These are phyloP conservation scores for Melanostoma scalare DNA, from an alignment of 2,888 invertebrate genomes.

Conservation along the genomic window DNA sequence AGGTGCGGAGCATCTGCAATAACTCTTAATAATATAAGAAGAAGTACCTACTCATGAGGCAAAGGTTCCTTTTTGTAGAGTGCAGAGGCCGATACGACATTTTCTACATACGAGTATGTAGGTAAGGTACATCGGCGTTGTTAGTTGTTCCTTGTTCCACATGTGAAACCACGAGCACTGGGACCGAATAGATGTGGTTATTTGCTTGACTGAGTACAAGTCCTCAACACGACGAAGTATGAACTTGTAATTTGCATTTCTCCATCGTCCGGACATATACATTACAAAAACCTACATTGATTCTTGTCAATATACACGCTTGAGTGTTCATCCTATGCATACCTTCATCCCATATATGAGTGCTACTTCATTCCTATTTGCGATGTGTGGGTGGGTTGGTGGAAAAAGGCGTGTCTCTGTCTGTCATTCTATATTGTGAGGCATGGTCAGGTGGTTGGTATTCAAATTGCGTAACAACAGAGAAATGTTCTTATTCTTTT, in stretches of 20 bases:
- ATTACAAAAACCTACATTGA: constrained; percentile 53
- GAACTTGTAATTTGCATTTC: constrained; percentile 59
- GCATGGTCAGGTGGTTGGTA: constrained; percentile 57
- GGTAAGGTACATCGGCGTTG: constrained; percentile 21
- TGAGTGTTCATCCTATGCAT: constrained; percentile 23
- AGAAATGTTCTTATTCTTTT: constrained; percentile 11
- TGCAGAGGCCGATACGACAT: constrained; percentile 18
- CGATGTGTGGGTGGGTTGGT: constrained; percentile 6
- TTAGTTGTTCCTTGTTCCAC: constrained; percentile 39
- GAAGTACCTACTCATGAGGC: constrained; percentile 17
- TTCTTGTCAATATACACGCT: constrained; percentile 51
- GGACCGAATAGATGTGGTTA: constrained; percentile 44
- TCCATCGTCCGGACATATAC: constrained; percentile 2
- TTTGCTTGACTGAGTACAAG: constrained; percentile 48
- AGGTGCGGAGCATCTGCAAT: constrained; percentile 39
- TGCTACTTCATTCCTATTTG: constrained; percentile 30
- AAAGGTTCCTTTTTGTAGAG: constrained; percentile 16
- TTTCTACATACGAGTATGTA: too few relatives aligned
- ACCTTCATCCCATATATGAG: constrained; percentile 7
- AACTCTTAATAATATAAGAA: constrained; percentile 69
- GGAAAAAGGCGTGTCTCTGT: neutral
- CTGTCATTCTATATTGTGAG: constrained; percentile 11
- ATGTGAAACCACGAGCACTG: constrained; percentile 42
- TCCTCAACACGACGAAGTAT: constrained; percentile 13
- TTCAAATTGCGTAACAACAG: constrained; percentile 52